Evolutionary conservation across 2,113 vertebrate species (phyloP).

Genomic region (Rhynchomys soricoides): DNA sequence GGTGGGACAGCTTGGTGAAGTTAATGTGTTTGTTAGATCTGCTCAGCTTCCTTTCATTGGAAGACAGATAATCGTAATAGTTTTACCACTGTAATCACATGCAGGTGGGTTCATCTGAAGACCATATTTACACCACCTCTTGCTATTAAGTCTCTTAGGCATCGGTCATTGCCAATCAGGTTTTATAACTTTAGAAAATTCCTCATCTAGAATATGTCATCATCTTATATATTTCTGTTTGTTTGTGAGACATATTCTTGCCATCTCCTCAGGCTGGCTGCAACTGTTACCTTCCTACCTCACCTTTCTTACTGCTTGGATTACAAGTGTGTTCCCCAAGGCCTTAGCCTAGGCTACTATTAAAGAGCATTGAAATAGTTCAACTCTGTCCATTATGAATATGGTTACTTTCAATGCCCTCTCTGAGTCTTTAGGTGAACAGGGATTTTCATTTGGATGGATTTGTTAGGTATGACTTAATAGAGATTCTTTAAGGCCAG

Average conservation of each 20-base stretch:
- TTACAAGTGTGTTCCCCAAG: neutral
- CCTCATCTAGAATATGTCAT: neutral
- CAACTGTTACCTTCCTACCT: neutral
- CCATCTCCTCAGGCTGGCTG: neutral
- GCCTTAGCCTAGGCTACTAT: neutral
- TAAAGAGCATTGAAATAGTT: neutral
- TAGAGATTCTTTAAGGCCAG: neutral
- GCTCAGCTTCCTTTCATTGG: neutral
- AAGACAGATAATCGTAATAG: neutral
- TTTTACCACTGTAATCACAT: neutral
- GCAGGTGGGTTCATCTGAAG: neutral
- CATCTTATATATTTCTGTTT: neutral
- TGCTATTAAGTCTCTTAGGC: neutral
- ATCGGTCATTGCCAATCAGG: neutral
- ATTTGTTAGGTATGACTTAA: neutral
- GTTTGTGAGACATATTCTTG: neutral
- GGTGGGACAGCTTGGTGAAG: neutral
- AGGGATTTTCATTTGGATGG: neutral
- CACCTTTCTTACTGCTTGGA: neutral
- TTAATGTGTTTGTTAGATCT: neutral
- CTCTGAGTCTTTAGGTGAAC: neutral
- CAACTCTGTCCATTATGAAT: neutral
- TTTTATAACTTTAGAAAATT: neutral
- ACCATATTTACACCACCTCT: too few species aligned
- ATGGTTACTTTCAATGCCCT: neutral